These are phyloP conservation scores for Styela clava DNA, from an alignment of 23 tunicate species.

Conservation along the genomic window DNA sequence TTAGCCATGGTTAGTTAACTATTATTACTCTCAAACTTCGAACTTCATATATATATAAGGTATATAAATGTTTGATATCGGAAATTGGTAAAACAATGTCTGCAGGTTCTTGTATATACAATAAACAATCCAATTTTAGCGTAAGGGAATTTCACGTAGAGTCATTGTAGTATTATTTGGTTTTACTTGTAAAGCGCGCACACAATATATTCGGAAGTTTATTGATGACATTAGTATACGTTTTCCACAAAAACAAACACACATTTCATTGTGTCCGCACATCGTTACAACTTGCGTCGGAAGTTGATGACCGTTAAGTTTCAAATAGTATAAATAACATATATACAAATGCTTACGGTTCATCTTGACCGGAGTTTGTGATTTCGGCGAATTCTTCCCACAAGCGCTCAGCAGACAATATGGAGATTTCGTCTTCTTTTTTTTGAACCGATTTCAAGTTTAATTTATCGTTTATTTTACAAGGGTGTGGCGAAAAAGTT, in stretches of 20 bases:
- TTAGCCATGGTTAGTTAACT: neutral
- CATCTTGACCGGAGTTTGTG: neutral
- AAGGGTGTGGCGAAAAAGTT: neutral
- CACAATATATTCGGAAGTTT: neutral
- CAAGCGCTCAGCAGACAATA: neutral
- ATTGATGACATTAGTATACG: neutral
- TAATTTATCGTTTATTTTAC: neutral
- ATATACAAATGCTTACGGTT: neutral
- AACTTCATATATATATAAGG: too few species aligned
- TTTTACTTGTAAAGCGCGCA: neutral
- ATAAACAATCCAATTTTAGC: too few species aligned
- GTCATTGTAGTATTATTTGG: neutral
- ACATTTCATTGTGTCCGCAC: too few species aligned
- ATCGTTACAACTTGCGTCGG: too few species aligned
- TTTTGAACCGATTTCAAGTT: neutral
- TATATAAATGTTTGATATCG: too few species aligned
- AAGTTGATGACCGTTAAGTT: too few species aligned
- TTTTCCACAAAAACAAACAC: neutral
- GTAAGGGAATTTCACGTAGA: neutral
- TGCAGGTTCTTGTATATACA: neutral
- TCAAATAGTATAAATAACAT: too few species aligned
- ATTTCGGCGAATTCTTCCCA: neutral
- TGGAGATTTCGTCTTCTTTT: neutral
- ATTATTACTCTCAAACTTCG: too few species aligned
- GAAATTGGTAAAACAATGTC: too few species aligned